Conservation (phyloP, 1,140 invertebrate genomes). For the Macrotrachela quadricornifera region DNA sequence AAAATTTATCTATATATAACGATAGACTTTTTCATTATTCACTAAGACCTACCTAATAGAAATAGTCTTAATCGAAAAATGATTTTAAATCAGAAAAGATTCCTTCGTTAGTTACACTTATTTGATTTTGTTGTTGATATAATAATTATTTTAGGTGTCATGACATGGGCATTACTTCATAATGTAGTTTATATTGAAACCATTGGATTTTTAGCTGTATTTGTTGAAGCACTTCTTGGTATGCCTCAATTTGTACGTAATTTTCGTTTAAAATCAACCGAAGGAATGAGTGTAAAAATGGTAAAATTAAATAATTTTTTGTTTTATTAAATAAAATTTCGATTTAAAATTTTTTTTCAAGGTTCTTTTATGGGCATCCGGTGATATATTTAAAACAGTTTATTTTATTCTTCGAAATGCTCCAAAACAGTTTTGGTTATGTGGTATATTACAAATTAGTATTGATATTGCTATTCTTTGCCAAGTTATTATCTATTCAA, state of each 20-base stretch:
- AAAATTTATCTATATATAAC: too few species aligned
- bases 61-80: too few species aligned
- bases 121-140: too few species aligned
- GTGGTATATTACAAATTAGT: slow-evolving; percentile 63
- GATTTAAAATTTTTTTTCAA: slow-evolving; percentile 32
- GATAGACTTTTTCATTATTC: too few species aligned
- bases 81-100: too few species aligned
- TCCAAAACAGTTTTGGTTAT: slow-evolving; percentile 82
- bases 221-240: slow-evolving; percentile 86
- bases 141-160: too few species aligned
- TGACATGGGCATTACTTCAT: too few species aligned
- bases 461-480: slow-evolving; percentile 59
- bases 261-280: slow-evolving; percentile 63
- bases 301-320: too few species aligned
- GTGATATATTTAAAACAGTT: slow-evolving; percentile 82
- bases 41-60: too few species aligned
- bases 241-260: slow-evolving; percentile 75
- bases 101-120: too few species aligned
- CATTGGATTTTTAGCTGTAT: slow-evolving; percentile 65
- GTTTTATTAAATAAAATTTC: slow-evolving; percentile 11
- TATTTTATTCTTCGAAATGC: slow-evolving; percentile 75
- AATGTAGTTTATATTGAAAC: too few species aligned
- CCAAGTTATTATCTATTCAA: slow-evolving; percentile 44
- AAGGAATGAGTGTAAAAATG: slow-evolving; percentile 56
- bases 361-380: slow-evolving; percentile 81